phyloP scores from a whole-genome alignment of 30 jellyfish, hydroid and myxozoan genomes.

The Cassiopea andromeda region DNA sequence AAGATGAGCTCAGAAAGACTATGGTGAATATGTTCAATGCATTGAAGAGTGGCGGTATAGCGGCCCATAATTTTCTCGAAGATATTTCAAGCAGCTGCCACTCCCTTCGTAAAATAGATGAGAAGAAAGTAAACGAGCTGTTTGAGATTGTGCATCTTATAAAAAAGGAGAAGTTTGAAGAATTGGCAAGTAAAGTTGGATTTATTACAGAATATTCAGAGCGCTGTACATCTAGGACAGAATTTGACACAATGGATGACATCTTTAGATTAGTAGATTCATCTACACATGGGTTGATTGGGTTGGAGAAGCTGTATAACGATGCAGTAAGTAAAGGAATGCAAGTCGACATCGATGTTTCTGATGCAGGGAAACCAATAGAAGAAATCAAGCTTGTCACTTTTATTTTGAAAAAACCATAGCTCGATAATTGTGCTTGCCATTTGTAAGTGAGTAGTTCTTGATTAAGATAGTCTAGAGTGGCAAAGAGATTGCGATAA shows the following conservation, averaged over 20 bases:
- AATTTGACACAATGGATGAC: not conserved
- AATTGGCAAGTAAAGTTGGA: constrained; percentile 1
- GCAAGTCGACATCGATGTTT: not conserved
- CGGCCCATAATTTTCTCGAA: constrained; percentile 7
- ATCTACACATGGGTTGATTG: not conserved
- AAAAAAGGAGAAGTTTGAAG: not conserved
- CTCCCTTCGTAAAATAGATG: not conserved
- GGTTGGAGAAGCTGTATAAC: not conserved
- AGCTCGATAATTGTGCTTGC: too few species aligned
- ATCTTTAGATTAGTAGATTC: not conserved
- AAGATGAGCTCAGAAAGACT: constrained; percentile 15
- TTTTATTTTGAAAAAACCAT: not conserved
- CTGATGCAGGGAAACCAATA: not conserved
- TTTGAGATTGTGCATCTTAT: not conserved
- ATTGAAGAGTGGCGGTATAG: constrained; percentile 13
- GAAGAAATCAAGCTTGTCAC: not conserved
- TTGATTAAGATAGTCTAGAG: too few species aligned
- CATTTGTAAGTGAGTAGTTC: too few species aligned
- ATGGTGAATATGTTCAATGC: not conserved
- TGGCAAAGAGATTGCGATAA: too few species aligned
- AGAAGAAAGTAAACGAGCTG: not conserved
- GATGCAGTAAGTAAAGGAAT: not conserved
- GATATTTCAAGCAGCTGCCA: not conserved
- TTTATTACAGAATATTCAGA: not conserved
- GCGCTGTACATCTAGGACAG: not conserved